Percentiles rank a stretch among this genome's conserved stretches.
These are phyloP conservation scores for Macrosteles quadrilineatus DNA, from an alignment of 1,140 invertebrate genomes.

Conservation along the genomic window DNA sequence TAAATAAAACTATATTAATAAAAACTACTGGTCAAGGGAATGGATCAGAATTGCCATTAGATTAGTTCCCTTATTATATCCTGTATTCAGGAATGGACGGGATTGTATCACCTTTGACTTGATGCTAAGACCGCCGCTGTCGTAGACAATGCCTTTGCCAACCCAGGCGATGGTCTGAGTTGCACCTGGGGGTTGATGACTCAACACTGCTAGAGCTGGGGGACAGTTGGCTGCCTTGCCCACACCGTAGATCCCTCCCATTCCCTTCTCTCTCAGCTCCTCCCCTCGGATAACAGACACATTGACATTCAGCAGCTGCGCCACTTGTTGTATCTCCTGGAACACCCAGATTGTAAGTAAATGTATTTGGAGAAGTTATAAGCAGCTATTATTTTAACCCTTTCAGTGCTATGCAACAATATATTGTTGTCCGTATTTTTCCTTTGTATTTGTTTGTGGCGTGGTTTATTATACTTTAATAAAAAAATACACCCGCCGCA, in stretches of 20 bases:
- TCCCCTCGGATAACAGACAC: constrained; percentile 74
- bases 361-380: no score
- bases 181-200: constrained; percentile 65
- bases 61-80: no score
- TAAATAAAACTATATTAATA: no score
- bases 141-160: constrained; percentile 92
- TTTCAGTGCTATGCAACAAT: no score
- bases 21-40: no score
- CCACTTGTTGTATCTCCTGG: constrained; percentile 69
- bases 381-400: no score
- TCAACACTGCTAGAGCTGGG: constrained; percentile 79
- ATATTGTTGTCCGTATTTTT: no score
- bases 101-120: constrained; percentile 81
- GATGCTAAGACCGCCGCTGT: constrained; percentile 89
- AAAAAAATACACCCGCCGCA: no score
- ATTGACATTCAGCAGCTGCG: constrained; percentile 60
- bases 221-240: constrained; percentile 75
- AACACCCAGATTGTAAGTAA: constrained; percentile 40
- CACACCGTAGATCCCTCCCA: constrained; percentile 87
- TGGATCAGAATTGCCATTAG: no score
- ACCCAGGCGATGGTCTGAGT: constrained; percentile 82
- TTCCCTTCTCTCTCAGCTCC: constrained; percentile 69
- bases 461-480: no score
- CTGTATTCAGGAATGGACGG: no score
- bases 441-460: no score